Base-by-base conservation (phyloP, 2,113 vertebrate species). In the Rattus rattus region DNA sequence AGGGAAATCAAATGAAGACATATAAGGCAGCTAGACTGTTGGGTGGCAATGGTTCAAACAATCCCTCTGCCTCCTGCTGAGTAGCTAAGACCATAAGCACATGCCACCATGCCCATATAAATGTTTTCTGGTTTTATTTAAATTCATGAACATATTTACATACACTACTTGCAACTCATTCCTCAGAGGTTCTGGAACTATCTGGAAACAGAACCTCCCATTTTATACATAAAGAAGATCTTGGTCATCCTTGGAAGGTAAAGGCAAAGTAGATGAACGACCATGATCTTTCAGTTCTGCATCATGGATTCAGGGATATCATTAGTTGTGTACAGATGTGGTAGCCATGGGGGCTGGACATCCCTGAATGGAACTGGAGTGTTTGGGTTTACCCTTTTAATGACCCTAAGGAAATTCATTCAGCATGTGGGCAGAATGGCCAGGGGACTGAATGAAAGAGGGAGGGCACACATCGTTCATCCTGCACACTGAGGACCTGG, bases 251-350 rank as follows among this genome's bases (percentile, higher is more conserved):
- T 99, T 99, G 99, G 99, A 67, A 99, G 99, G 92, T 99, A 99
- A 98, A 99, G 99, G 97, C 99, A 99, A 98, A 99, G 99, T 28
- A 99, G 99, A 97, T 99, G 99, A 4, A 99, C 99, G 30, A 99
- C 99, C 94, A 99, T 99, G 0, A 99, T 99, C 98, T 99, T 99
- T 98, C 99, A 99, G 98, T 99, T 99, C 98, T 99, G 99, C 96
- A 99, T 99, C 36, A 99, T 99, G 0, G 99, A 99, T 92, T 98
- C 99, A 0, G 99, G 99, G 56, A 99, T 99, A 96, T 96, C 99
- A 90, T 97, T 99, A 7, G 54, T 26, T 81, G 96, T 99, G 99
- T 88, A 99, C 99, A 0, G 99, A 99, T 0, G 99, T 99, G 43
- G 99, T 99, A n/a, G 99, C 99, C 52, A 98, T 43, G 99, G 97